Conservation (phyloP, 2,797 vertebrate species). For the Rhinichthys osculus region DNA sequence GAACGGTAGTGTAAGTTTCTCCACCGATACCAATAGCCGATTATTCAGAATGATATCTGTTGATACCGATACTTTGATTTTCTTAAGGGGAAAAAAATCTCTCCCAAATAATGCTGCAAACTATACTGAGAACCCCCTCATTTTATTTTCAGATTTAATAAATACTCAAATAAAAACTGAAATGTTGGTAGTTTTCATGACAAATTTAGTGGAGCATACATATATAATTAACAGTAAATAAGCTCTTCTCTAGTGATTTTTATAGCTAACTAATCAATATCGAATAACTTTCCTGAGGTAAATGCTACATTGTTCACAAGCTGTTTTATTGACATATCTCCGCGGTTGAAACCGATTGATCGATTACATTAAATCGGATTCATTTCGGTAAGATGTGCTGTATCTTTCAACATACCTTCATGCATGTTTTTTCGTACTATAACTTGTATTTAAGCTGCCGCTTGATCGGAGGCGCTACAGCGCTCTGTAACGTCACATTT, state of each 20-base stretch:
- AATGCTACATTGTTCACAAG: neutral
- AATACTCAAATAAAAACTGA: neutral
- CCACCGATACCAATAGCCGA: neutral
- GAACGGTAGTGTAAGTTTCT: too few species aligned
- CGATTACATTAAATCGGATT: too few species aligned
- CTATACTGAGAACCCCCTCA: neutral
- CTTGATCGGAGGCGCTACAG: too few species aligned
- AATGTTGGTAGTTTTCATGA: neutral
- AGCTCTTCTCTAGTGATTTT: neutral
- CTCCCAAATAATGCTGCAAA: neutral
- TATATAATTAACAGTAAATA: neutral
- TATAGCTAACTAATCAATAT: neutral
- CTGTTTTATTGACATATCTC: neutral
- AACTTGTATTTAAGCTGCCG: too few species aligned
- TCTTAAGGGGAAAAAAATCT: neutral
- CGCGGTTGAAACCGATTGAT: too few species aligned
- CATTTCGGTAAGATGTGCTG: neutral
- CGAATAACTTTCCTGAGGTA: neutral
- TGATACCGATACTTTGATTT: neutral
- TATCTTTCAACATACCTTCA: neutral
- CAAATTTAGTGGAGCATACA: neutral
- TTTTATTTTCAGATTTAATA: neutral
- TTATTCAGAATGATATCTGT: neutral
- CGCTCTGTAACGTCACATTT: too few species aligned
- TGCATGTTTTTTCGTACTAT: too few species aligned